Base-by-base conservation (phyloP, 2,888 invertebrate genomes). In the Marasmarcha lunaedactyla region DNA sequence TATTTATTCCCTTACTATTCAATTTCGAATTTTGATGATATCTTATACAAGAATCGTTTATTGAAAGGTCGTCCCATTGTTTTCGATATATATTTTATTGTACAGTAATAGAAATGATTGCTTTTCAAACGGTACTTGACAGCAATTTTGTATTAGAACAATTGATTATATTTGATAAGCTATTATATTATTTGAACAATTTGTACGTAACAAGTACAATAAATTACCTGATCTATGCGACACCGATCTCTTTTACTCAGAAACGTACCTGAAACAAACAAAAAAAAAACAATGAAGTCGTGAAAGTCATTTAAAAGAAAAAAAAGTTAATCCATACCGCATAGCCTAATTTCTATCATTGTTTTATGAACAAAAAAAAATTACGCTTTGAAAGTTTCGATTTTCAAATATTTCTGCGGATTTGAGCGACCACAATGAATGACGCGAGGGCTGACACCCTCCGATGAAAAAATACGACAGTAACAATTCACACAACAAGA, bases 401-500 rank as follows among this genome's bases (percentile, higher is more conserved):
- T 7, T n/a, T 20, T 20, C 20, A 7, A 20, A 20, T 20, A 7
- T 20, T 20, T 20, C 20, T 20, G 20, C 20, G 20, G 20, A 20
- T 20, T 20, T 20, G 38, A 33, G 46, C 41, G 47, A 48, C 57
- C 55, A 46, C 55, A 56, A 55, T 50, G 50, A 51, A 46, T 48
- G 51, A 54, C 55, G 27, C 42, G 52, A 65, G 62, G 66, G 62
- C 46, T 63, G 63, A 49, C 63, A 61, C 71, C 71, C 70, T 59
- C 57, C 59, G 43, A 55, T 59, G 59, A n/a, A 68, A 71, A 64
- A 64, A 57, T 56, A 30, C 30, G 59, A 64, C 63, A 71, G 73
- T 74, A 72, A 74, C 76, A 73, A 74, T 76, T 71, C 74, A 70
- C 63, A 65, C 67, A 71, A 77, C 64, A 67, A 74, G 79, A 79